Base-by-base conservation (phyloP, 2,888 invertebrate species). In the Anticlea derivata region DNA sequence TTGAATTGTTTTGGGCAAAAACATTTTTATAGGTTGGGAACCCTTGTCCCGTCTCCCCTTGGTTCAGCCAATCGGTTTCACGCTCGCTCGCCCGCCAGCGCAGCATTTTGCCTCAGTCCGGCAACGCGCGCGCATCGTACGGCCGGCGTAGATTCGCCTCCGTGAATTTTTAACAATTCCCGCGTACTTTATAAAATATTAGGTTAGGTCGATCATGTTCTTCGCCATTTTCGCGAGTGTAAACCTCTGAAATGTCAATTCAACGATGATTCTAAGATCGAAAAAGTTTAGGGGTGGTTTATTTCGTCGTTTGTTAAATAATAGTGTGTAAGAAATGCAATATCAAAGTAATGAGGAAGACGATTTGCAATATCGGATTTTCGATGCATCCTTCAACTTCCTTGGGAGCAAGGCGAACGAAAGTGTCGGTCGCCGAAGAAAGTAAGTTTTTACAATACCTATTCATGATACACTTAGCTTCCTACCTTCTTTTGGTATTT, bases 301-400 rank as follows among this genome's bases (percentile, higher is more conserved):
- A 79, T 81, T 80, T 68, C 68, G 70, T 80, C 68, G 68, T 65
- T 67, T 64, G 60, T 60, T 75, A 75, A 77, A 73, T 24, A 43
- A 33, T 78, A 78, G 81, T 83, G 85, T 78, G 68, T 80, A 82
- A 88, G 89, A 79, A 75, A 90, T 90, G 90, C 90, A 90, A 90
- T 89, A 76, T 86, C 86, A 78, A 86, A 85, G 80, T 70, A 87
- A 86, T 80, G 89, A 86, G 50, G 85, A 88, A 58, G 90, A 89
- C 70, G 89, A 89, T 63, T 82, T 90, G 65, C 89, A 90, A 77
- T 89, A 89, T 81, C 85, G 85, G 87, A 90, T 90, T 82, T 90
- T 90, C 80, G 90, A 88, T 63, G 87, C 88, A 69, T 85, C 89
- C 80, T 90, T 83, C 80, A 83, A 83, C 63, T 79, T 87, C 61